These are phyloP conservation scores for Glomeris maerens DNA, from an alignment of 1,140 invertebrate species.

Conservation along the genomic window DNA sequence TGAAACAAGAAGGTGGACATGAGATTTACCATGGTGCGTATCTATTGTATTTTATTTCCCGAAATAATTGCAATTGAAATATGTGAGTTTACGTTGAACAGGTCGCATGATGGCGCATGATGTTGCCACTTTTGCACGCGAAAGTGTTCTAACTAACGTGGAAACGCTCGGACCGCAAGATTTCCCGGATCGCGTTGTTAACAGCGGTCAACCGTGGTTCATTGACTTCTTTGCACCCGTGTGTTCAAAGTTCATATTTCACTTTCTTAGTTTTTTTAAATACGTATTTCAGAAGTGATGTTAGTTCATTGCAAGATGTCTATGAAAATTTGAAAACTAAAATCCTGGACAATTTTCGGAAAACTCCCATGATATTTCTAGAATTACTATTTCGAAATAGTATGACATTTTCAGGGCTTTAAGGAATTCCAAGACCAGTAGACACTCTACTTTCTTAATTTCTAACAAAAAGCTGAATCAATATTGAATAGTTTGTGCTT, in stretches of 20 bases:
- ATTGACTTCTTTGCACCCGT: slow-evolving; percentile 64
- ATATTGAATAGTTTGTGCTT: neutral
- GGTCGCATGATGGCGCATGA: slow-evolving; percentile 46
- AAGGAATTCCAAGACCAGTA: too few species aligned
- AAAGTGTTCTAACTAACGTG: slow-evolving; percentile 45
- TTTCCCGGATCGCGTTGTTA: slow-evolving; percentile 36
- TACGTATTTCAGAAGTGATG: too few species aligned
- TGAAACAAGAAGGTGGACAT: slow-evolving; percentile 52
- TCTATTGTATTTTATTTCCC: neutral
- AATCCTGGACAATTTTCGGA: too few species aligned
- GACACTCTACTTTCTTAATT: too few species aligned
- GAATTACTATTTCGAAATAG: too few species aligned
- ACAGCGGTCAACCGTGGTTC: slow-evolving; percentile 43
- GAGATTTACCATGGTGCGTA: slow-evolving; percentile 49
- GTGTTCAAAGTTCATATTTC: slow-evolving; percentile 24
- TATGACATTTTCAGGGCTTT: too few species aligned
- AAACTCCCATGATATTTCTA: too few species aligned
- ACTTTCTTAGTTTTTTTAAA: slow-evolving; percentile 7
- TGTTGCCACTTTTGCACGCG: slow-evolving; percentile 49
- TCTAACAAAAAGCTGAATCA: too few species aligned
- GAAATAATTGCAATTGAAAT: slow-evolving; percentile 5
- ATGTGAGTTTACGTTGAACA: slow-evolving; percentile 17
- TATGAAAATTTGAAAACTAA: too few species aligned
- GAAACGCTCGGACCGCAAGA: slow-evolving; percentile 44
- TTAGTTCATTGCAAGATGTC: too few species aligned